Evolutionary conservation across 2,113 vertebrate species (phyloP), one percentile per base, ranked within the genome.

Genomic region (Melanotaenia duboulayi): DNA sequence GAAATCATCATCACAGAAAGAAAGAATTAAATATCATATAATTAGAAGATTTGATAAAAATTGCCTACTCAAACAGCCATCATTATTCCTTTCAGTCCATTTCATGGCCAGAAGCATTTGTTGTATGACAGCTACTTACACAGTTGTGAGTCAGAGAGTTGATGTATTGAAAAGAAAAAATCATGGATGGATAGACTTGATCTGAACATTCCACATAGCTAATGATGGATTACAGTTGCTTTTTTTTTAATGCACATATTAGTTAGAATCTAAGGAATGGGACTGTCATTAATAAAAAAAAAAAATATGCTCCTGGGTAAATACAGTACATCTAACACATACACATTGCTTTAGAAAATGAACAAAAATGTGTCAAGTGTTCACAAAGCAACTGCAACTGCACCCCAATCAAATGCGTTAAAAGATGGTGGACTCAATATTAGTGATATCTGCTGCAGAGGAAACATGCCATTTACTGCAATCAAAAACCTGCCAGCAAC

Each of bases 41-140:
- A 88, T 89, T 84, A 89, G 81, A 86, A 81, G 71, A 84, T 70
- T 67, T 71, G 62, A 58, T 68, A 58, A 80, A 84, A 81, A 55
- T 35, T 39, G 52, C 70, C 56, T 62, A 40, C 75, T 89, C 66
- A 74, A 69, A 71, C 56, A 58, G 56, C 59, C 66, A 62, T 85
- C 83, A 73, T 82, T 83, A 84, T 80, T 88, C 75, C 84, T 83
- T 68, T 73, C 44, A 76, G 42, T 62, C 52, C 69, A 71, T 54
- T 42, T 62, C 65, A 59, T 39, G 69, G 39, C 39, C 71, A 71
- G 58, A 81, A 25, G 46, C 55, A 59, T 69, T 71, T 63, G 49
- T 51, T 59, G 65, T 48, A 52, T 64, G 65, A 72, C 64, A 17
- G 68, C 23, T 65, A 39, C 54, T 76, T 50, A 22, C 74, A 56